Evolutionary conservation across 2,113 vertebrate genomes (phyloP).

Genomic region (Globicephala melas): DNA sequence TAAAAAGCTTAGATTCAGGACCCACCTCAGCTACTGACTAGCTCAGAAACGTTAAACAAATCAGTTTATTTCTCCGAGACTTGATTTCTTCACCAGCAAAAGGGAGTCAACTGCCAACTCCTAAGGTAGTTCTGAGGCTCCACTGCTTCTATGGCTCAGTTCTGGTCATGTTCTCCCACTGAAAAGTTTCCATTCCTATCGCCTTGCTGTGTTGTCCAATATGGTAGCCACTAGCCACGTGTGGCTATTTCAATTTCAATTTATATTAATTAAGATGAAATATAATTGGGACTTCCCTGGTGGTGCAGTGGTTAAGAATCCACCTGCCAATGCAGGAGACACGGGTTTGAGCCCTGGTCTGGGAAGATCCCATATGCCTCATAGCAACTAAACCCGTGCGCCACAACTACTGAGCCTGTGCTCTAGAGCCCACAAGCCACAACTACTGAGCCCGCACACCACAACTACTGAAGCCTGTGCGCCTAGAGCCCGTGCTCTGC

Average conservation of each 20-base stretch:
- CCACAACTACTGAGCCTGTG: too few species aligned
- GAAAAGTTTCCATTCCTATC: not conserved
- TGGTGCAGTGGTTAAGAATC: too few species aligned
- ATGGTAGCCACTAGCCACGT: not conserved
- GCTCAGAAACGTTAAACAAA: not conserved
- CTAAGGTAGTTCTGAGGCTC: not conserved
- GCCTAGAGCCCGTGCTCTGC: too few species aligned
- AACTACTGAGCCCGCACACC: too few species aligned
- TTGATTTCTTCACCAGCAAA: not conserved
- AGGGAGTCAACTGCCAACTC: not conserved
- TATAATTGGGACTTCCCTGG: not conserved
- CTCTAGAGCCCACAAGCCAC: too few species aligned
- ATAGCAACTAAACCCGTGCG: rapidly evolving
- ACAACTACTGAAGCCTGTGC: too few species aligned
- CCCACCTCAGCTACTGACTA: not conserved
- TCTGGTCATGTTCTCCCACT: not conserved
- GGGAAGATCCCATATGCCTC: too few species aligned
- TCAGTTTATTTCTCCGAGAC: not conserved
- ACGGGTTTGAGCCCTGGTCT: too few species aligned
- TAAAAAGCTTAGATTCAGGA: not conserved
- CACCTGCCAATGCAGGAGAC: too few species aligned
- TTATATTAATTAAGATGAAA: not conserved
- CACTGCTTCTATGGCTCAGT: not conserved
- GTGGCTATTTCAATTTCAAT: not conserved
- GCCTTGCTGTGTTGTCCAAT: not conserved